Base-by-base conservation (phyloP, 2,888 invertebrate genomes). In the Aspidiotus destructor region DNA sequence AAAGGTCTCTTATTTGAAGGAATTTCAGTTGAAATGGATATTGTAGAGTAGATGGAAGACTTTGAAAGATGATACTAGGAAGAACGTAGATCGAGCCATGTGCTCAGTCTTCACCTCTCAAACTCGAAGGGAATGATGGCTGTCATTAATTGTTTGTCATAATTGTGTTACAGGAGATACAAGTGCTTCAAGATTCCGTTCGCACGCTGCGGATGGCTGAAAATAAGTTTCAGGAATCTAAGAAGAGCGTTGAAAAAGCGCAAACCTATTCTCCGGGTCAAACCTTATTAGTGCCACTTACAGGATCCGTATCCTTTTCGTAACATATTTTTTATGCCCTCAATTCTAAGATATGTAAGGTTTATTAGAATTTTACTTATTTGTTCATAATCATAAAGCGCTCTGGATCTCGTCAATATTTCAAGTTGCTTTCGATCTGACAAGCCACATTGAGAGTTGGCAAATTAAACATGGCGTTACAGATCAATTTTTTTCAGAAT, bases 171-270 rank as follows among this genome's bases (percentile, higher is more conserved):
- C 28, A 88, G 88, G 96, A 96, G 78, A 80, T 96, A 70, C 84
- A 83, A 74, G 84, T 95, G 60, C 92, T 95, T 77, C 89, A 91
- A 81, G 92, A 92, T 73, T 96, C 96, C 0, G 78, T 95, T 72
- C 87, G 89, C 75, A 89, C 91, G 28, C 80, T 97, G 69, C 93
- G 95, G 80, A 83, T 89, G 75, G 94, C 93, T 8, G 93, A 95
- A 78, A 84, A 83, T 44, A 95, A 94, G 80, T 96, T 92, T 79
- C 85, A 86, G 70, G 89, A 89, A 75, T 94, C 94, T 1, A 88
- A 88, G 62, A 90, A 91, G 75, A 87, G 87, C 74, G 82, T 92
- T 62, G 88, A 89, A 71, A 87, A 88, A 79, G 82, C 94, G 69
- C 86, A 84, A 58, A 84, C 88, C 0, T 84, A 85, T 28, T 84